These are phyloP conservation scores for Drosophila seclusa DNA, from an alignment of 2,888 invertebrate species.

Conservation along the genomic window DNA sequence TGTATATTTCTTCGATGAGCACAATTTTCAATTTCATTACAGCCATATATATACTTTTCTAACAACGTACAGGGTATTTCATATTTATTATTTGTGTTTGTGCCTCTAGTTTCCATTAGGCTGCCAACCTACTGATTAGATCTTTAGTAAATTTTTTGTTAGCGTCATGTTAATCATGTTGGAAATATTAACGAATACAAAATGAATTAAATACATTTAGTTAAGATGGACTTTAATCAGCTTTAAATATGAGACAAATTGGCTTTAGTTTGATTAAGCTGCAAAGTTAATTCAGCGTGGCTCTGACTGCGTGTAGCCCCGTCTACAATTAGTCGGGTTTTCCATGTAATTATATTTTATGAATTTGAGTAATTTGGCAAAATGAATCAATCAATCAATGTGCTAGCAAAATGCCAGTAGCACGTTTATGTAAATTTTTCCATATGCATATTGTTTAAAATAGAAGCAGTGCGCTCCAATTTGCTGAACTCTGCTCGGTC, in stretches of 20 bases:
- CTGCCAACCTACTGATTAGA: background rate
- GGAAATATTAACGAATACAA: background rate
- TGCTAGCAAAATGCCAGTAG: slow-evolving; percentile 19
- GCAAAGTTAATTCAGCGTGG: background rate
- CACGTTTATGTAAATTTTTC: slow-evolving; percentile 25
- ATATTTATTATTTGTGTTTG: background rate
- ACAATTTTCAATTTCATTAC: background rate
- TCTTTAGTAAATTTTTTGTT: background rate
- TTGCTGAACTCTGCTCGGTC: slow-evolving; percentile 52
- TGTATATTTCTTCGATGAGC: background rate
- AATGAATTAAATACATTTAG: background rate
- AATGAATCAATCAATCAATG: slow-evolving; percentile 48
- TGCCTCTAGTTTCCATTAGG: background rate
- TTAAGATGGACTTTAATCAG: background rate
- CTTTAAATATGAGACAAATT: slow-evolving; percentile 1
- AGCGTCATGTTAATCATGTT: background rate
- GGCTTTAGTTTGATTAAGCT: background rate
- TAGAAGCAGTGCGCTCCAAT: slow-evolving; percentile 62
- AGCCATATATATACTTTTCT: background rate
- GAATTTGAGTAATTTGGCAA: slow-evolving; percentile 3
- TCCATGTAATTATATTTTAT: slow-evolving; percentile 8
- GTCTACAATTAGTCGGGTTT: slow-evolving; percentile 12
- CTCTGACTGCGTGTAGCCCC: background rate
- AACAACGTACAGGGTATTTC: background rate
- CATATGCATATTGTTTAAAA: slow-evolving; percentile 56